Evolutionary conservation across 2,113 vertebrate genomes (phyloP), one percentile per base, ranked within the genome.

Genomic region (Chamaea fasciata): DNA sequence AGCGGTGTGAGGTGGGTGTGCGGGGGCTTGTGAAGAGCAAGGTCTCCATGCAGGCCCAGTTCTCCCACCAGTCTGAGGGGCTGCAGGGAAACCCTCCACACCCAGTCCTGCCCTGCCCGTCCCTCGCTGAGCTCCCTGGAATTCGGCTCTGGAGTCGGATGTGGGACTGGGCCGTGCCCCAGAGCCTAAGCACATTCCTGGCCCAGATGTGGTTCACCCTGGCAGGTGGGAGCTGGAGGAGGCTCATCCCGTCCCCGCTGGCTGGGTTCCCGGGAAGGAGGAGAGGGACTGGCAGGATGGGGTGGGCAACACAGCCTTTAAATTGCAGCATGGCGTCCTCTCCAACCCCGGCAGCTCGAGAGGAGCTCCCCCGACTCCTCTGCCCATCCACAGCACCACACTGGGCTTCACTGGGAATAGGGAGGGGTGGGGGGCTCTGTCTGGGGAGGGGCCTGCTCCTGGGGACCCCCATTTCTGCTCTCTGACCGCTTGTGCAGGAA

Each of bases 21-120:
- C 0, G 0, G 17, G 41, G 21, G n/a, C 14, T 11, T 4, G 3
- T 2, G 4, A 27, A 16, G 23, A 15, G 33, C 16, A 17, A 10
- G 63, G 55, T 39, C 42, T 21, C 73, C 6, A 0, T 20, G 9
- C 33, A 9, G 26, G 30, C 41, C 10, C n/a, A 1, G 14, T 11
- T 31, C 23, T 62, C 9, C 18, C 52, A 17, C 11, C 26, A 1
- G 44, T 21, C n/a, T 10, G 20, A 52, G 22, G 37, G 27, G 53
- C 37, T 68, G 17, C 41, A 15, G 23, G 44, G 37, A 44, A n/a
- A 28, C 7, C 20, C 5, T 9, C 49, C 44, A 18, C 16, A 4
- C 21, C 57, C 10, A 8, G 22, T 46, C 4, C 31, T 13, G 1
- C 22, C 52, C 15, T 42, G 37, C 24, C 19, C 75, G 24, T 47